Base-by-base conservation (phyloP, 2,113 vertebrate genomes). In the Solea solea region DNA sequence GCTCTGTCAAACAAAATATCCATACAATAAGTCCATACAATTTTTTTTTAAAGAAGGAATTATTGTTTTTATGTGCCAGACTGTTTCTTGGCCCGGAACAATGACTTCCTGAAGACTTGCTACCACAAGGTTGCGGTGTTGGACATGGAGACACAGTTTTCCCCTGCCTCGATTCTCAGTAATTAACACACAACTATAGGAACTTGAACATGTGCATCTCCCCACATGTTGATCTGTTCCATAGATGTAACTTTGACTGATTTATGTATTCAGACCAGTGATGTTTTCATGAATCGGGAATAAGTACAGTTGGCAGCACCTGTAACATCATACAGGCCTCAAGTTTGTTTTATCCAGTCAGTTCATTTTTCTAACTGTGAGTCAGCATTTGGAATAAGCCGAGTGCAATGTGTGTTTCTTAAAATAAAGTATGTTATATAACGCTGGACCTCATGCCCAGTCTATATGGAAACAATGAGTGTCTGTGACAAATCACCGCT, bases 401-500 rank as follows among this genome's bases (percentile, higher is more conserved):
- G 1, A 67, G 55, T 8, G 13, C 34, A 48, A 9, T 52, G 5
- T 25, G 27, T 70, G 58, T 63, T 63, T 51, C 15, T 55, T 76
- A 13, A 60, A 61, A 66, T 67, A n/a, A 13, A 48, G 58, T 27
- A 14, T 7, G 8, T 41, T 28, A 45, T n/a, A 54, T 3, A 39
- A 16, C 45, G 48, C 12, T 68, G 49, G 70, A 56, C 54, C 46
- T 25, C 14, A 44, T 59, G 16, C 68, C 58, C 50, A 77, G 72
- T 84, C 58, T 59, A 50, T 54, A 65, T 82, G 81, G 78, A 90
- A 87, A 88, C 69, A 74, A 10, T 67, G 74, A 81, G 61, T 48
- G 58, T 49, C 53, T 74, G 73, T 83, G 81, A 86, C 72, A 84
- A 77, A 86, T 81, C 74, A 65, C 75, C 59, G 79, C 67, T 86